A percentile compares a stretch with the other conserved stretches of the same genome.
Conservation (phyloP, 2,888 invertebrate species). For the Polyommatus icarus region DNA sequence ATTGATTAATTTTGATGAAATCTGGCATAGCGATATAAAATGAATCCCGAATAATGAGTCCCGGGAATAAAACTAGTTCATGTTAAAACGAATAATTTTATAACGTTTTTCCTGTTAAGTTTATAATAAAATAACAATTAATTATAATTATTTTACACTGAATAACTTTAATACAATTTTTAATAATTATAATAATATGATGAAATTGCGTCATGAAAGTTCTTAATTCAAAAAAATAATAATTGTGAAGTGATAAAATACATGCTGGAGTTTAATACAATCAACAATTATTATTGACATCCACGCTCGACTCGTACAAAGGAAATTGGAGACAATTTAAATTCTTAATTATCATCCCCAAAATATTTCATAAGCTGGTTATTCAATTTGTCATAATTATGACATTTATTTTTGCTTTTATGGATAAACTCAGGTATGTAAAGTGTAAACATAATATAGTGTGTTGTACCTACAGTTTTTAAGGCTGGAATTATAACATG, state of each 20-base stretch:
- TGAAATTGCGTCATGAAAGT: background rate
- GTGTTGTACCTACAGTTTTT: too few species aligned
- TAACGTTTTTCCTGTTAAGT: too few species aligned
- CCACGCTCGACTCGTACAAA: background rate
- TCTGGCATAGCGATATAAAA: too few species aligned
- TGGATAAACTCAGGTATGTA: background rate
- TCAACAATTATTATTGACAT: slow-evolving; percentile 12
- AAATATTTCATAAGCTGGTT: background rate
- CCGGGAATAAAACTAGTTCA: too few species aligned
- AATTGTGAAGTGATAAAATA: background rate
- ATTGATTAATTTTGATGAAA: too few species aligned
- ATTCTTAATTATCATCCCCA: background rate
- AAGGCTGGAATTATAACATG: too few species aligned
- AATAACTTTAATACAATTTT: background rate
- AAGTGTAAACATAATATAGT: background rate
- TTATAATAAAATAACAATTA: too few species aligned
- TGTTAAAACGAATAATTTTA: too few species aligned
- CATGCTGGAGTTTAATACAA: background rate
- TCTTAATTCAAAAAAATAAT: background rate
- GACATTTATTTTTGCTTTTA: background rate
- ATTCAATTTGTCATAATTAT: background rate
- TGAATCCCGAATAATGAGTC: too few species aligned
- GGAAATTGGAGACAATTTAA: slow-evolving; percentile 13
- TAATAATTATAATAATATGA: too few species aligned
- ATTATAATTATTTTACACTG: background rate